phyloP scores from a whole-genome alignment of 2,113 vertebrate genomes.

The Chloropsis hardwickii region DNA sequence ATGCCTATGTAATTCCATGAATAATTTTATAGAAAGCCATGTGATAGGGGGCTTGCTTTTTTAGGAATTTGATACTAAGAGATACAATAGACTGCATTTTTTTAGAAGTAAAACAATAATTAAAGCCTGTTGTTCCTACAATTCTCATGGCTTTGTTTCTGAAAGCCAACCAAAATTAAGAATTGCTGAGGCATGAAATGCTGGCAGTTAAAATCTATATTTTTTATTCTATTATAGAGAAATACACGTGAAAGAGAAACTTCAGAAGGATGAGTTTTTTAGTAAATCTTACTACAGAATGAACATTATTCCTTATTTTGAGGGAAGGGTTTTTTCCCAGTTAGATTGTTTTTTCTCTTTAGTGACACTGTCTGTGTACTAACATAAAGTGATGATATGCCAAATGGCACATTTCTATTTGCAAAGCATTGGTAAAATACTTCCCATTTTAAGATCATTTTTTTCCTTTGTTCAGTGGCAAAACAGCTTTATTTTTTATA shows the following conservation, averaged over 20 bases:
- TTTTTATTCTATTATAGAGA: background rate
- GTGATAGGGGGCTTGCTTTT: background rate
- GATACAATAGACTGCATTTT: background rate
- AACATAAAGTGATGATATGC: background rate
- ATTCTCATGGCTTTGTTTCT: background rate
- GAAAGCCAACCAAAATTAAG: background rate
- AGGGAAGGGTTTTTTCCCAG: background rate
- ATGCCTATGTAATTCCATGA: background rate
- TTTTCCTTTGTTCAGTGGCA: background rate
- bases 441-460: background rate
- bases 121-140: background rate
- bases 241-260: background rate
- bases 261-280: background rate
- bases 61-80: background rate
- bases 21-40: background rate
- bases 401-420: background rate
- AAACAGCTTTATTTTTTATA: background rate
- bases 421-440: background rate
- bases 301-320: background rate
- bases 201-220: background rate
- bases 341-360: background rate
- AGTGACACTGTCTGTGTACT: background rate
- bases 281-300: background rate
- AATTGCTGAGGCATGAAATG: background rate
- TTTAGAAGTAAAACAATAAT: background rate